These are phyloP conservation scores for Cistogaster globosa DNA, from an alignment of 2,888 invertebrate genomes.

Conservation along the genomic window DNA sequence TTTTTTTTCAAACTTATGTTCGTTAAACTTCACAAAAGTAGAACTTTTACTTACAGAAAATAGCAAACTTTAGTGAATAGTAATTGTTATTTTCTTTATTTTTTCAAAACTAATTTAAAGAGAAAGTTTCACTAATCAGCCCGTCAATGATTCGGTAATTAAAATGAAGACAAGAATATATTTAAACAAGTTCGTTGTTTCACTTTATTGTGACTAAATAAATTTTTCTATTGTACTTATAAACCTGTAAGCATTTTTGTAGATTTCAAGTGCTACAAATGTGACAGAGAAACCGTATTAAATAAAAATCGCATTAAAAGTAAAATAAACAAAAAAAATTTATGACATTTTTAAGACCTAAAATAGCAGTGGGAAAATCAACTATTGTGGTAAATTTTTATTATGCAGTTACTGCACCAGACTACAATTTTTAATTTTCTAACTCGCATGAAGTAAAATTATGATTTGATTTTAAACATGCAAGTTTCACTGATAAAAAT, in stretches of 20 bases:
- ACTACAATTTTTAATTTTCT: too few relatives aligned
- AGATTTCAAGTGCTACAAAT: slow-evolving; percentile 18
- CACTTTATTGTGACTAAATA: not conserved
- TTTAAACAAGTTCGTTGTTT: slow-evolving; percentile 31
- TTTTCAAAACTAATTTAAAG: slow-evolving; percentile 11
- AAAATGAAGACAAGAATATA: not conserved
- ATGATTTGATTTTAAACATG: too few relatives aligned
- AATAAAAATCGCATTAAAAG: slow-evolving; percentile 1
- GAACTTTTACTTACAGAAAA: not conserved
- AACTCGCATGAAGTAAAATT: too few relatives aligned
- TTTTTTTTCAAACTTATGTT: too few relatives aligned
- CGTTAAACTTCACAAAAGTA: too few relatives aligned
- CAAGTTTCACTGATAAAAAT: too few relatives aligned
- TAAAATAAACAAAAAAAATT: slow-evolving; percentile 20
- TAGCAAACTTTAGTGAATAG: not conserved
- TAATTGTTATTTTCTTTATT: not conserved
- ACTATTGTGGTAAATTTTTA: too few relatives aligned
- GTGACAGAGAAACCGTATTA: slow-evolving; percentile 36
- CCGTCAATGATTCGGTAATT: not conserved
- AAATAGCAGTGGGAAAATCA: not conserved
- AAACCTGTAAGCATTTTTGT: slow-evolving; percentile 22
- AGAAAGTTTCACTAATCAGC: slow-evolving; percentile 28
- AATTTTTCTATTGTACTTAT: not conserved
- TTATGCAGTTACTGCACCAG: too few relatives aligned
- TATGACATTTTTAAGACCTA: slow-evolving; percentile 21